A percentile compares a stretch with the other conserved stretches of the same genome.
Conservation (phyloP, 92 coral and sea anemone genomes). For the Epizoanthus illoricatus region DNA sequence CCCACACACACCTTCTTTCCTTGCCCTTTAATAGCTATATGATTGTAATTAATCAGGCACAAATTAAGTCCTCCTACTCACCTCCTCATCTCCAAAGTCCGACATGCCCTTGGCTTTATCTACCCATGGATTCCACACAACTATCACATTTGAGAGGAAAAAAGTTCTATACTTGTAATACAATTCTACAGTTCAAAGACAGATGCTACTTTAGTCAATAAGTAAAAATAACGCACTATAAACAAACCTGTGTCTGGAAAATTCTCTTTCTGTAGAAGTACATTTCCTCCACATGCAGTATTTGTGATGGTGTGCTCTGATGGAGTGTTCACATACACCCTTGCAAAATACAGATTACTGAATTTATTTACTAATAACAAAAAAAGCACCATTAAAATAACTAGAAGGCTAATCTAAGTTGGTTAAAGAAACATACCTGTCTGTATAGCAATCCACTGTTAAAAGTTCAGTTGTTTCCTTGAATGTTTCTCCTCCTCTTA, state of each 20-base stretch:
- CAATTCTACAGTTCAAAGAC: no score
- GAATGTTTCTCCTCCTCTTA: constrained; percentile 56
- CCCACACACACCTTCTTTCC: no score
- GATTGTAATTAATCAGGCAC: background rate
- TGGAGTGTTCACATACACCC: constrained; percentile 83
- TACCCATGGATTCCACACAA: constrained; percentile 98
- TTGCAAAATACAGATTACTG: constrained; percentile 17
- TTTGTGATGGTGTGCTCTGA: constrained; percentile 67
- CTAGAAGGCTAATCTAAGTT: no score
- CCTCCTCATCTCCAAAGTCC: constrained; percentile 97
- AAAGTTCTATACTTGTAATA: no score
- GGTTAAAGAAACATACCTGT: constrained; percentile 52
- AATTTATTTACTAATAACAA: background rate
- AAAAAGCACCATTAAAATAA: background rate
- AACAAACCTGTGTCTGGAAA: constrained; percentile 94
- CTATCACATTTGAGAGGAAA: constrained; percentile 25
- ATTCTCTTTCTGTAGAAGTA: constrained; percentile 73
- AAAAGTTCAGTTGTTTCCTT: constrained; percentile 61
- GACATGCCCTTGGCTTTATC: constrained; percentile 91
- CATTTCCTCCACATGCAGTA: constrained; percentile 48
- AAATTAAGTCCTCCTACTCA: constrained; percentile 1
- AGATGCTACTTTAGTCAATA: no score
- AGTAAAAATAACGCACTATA: no score
- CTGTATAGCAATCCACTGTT: constrained; percentile 61
- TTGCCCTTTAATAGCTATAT: background rate